A percentile compares a stretch with the other conserved stretches of the same genome.
Evolutionary conservation across 2,888 invertebrate genomes (phyloP).

Genomic region (Eumacrocentrus americanus): DNA sequence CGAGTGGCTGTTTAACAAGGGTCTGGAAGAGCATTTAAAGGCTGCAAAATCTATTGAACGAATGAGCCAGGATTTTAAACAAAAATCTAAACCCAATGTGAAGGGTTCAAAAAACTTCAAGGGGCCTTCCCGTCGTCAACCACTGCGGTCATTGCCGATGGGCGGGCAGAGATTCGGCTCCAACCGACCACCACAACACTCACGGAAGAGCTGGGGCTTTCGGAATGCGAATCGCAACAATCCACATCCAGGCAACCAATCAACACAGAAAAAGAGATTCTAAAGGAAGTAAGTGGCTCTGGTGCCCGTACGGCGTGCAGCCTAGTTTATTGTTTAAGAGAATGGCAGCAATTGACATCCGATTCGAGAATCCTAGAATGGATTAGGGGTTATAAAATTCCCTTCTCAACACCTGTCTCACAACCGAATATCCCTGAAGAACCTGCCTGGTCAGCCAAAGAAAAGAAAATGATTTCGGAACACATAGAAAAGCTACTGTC

Average conservation of each 20-base stretch:
- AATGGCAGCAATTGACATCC: constrained; percentile 5
- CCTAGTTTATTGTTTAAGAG: background rate
- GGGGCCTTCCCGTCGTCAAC: constrained; percentile 24
- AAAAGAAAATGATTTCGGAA: background rate
- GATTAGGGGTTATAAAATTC: constrained; percentile 18
- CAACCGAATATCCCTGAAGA: background rate
- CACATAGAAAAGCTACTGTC: background rate
- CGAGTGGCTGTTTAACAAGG: constrained; percentile 23
- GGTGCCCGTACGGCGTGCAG: background rate
- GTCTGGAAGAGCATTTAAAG: constrained; percentile 22
- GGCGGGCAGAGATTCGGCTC: background rate
- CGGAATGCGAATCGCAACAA: background rate
- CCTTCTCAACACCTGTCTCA: background rate
- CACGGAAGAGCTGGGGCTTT: background rate
- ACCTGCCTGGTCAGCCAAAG: background rate
- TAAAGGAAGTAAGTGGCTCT: background rate
- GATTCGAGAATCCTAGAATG: constrained; percentile 8
- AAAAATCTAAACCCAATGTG: constrained; percentile 21
- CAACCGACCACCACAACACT: too few relatives aligned
- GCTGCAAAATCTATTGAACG: constrained; percentile 28
- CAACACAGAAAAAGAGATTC: background rate
- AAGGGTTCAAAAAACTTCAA: background rate
- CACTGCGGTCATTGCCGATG: background rate
- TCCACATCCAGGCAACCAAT: background rate
- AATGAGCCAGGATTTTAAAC: constrained; percentile 18